Evolutionary conservation across 2,113 vertebrate species (phyloP).

Genomic region (Smithornis capensis): DNA sequence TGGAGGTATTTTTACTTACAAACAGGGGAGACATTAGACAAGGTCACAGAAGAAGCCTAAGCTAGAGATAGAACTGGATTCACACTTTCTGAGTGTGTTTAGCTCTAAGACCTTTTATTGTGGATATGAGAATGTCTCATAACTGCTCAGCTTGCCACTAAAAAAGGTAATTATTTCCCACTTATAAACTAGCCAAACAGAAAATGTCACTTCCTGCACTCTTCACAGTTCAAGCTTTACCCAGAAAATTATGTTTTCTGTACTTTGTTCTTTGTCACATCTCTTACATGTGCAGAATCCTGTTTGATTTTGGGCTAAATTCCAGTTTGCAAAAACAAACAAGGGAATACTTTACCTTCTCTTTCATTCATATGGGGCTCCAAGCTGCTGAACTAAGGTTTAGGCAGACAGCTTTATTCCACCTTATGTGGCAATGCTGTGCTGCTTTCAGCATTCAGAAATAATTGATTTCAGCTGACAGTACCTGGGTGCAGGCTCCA

Average conservation of each 20-base stretch:
- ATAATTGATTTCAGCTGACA: not conserved
- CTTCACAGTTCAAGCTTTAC: not conserved
- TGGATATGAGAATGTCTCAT: not conserved
- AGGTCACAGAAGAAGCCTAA: not conserved
- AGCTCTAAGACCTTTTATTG: not conserved
- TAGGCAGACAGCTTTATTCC: not conserved
- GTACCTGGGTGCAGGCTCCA: not conserved
- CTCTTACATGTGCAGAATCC: not conserved
- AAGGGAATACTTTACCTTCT: not conserved
- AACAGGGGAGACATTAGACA: not conserved
- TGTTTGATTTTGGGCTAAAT: not conserved
- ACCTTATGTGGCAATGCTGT: not conserved
- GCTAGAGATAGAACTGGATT: not conserved
- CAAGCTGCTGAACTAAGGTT: not conserved
- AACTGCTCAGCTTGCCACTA: not conserved
- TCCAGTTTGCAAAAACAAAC: not conserved
- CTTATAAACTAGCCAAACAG: not conserved
- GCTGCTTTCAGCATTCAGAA: not conserved
- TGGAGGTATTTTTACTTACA: not conserved
- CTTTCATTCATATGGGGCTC: not conserved
- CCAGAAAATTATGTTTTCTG: not conserved
- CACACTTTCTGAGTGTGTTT: not conserved
- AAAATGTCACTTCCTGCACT: not conserved
- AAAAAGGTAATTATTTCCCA: not conserved
- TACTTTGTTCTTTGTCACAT: not conserved